Conservation (phyloP, 1,140 invertebrate species). For the Drosophila pseudoobscura region DNA sequence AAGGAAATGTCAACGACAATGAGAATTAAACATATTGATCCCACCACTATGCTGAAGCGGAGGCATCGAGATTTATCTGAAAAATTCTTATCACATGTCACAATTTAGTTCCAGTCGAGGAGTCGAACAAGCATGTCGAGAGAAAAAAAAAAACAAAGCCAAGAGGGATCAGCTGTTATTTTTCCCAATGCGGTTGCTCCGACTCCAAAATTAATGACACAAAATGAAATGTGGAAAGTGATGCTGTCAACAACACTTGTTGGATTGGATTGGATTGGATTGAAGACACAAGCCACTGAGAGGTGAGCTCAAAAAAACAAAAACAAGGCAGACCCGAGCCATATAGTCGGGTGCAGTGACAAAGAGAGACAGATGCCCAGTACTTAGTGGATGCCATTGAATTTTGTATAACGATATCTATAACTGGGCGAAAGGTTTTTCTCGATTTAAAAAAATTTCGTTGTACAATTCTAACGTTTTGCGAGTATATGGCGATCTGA, state of each 20-base stretch:
- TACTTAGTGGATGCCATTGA: no score
- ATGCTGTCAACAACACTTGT: constrained; percentile 81
- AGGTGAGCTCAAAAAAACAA: neutral
- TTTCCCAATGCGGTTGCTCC: constrained; percentile 70
- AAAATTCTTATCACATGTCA: constrained; percentile 71
- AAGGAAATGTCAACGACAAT: constrained; percentile 4
- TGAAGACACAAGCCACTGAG: constrained; percentile 27
- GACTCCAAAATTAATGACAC: constrained; percentile 76
- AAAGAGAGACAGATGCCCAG: no score
- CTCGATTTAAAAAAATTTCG: no score
- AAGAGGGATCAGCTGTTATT: constrained; percentile 73
- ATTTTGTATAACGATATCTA: no score
- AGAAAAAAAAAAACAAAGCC: constrained; percentile 42
- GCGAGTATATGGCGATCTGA: no score
- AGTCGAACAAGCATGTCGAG: constrained; percentile 47
- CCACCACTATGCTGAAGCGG: constrained; percentile 1
- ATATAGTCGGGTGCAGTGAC: no score
- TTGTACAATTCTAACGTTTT: no score
- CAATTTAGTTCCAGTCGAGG: constrained; percentile 73
- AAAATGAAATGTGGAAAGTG: constrained; percentile 74
- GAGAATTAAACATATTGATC: constrained; percentile 17
- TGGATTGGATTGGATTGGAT: constrained; percentile 57
- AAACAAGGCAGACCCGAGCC: neutral
- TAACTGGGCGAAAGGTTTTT: no score
- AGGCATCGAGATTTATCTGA: constrained; percentile 55